phyloP scores from a whole-genome alignment of 2,797 vertebrate species.

The Pagetopsis macropterus region DNA sequence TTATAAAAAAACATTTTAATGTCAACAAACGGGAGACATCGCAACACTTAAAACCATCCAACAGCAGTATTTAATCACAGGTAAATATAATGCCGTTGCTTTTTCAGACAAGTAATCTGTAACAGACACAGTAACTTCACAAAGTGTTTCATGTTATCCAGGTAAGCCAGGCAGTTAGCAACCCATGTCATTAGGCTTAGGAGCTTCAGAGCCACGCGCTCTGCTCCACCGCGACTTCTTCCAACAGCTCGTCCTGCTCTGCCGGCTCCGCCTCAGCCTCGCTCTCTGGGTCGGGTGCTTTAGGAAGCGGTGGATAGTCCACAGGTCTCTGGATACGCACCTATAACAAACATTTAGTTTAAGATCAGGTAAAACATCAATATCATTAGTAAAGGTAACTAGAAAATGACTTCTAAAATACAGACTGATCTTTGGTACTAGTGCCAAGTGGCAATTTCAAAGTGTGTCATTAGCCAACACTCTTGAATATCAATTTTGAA shows the following conservation, averaged over 20 bases:
- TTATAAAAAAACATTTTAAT: slow-evolving; percentile 3
- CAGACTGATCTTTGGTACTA: neutral
- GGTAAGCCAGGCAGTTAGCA: slow-evolving; percentile 5
- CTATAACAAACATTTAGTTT: slow-evolving; percentile 42
- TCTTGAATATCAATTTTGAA: neutral
- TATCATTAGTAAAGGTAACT: neutral
- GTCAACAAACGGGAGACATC: neutral
- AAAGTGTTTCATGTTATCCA: neutral
- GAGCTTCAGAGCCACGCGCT: slow-evolving; percentile 68
- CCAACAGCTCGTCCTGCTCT: slow-evolving; percentile 78
- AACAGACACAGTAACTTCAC: slow-evolving; percentile 23
- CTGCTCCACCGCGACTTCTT: slow-evolving; percentile 26
- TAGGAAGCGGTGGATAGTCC: slow-evolving; percentile 2
- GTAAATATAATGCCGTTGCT: slow-evolving; percentile 10
- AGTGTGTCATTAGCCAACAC: neutral
- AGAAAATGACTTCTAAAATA: neutral
- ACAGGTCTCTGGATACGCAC: slow-evolving; percentile 58
- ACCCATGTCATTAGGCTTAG: slow-evolving; percentile 12
- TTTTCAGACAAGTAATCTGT: slow-evolving; percentile 18
- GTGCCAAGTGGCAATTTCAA: neutral
- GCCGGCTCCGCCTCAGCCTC: slow-evolving; percentile 25
- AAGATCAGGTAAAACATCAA: neutral
- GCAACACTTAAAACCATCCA: slow-evolving; percentile 10
- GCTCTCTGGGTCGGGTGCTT: neutral
- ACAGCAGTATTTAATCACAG: slow-evolving; percentile 14